Evolutionary conservation across 2,888 invertebrate species (phyloP), one percentile per base, ranked within the genome.

Genomic region (Drosophila atroscutellata): DNA sequence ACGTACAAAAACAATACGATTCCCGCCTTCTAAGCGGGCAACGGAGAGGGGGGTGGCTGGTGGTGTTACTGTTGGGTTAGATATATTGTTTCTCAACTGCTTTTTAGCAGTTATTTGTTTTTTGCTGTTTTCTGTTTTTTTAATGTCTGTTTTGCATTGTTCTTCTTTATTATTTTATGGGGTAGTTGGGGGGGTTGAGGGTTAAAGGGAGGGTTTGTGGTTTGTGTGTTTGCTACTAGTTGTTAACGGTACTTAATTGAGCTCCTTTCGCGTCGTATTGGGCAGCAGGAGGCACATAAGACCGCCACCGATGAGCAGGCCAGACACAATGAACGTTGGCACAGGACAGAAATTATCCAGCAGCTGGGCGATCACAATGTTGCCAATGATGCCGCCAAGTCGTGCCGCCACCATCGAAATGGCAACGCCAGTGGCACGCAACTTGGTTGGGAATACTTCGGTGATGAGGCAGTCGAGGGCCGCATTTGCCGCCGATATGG

Each of bases 381-480:
- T 93, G 55, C 93, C 93, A 79, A 96, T 95, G 91, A 98, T 98
- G 82, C 98, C 98, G 80, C 98, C 98, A 72, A 98, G 94, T 66
- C 98, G 95, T 32, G 97, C 97, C 28, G 98, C 96, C 45, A 97
- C 97, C 96, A 97, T 97, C 0, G 97, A 97, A 72, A 98, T 95
- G 45, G 98, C 98, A 75, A 98, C 97, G 77, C 98, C 98, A 51
- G 98, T 98, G 56, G 98, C 98, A 86, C 97, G 95, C 90, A 98
- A 94, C 93, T 97, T 96, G 49, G 98, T 98, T 39, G 98, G 98
- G 93, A 98, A 98, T 73, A 98, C 96, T 94, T 98, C 98, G 30
- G 97, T 97, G 91, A 97, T 97, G 82, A 98, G 95, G 92, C 98
- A 98, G 94, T 98, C 98, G 75, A 98, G 94, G 6, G 98, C 97